Conservation (phyloP, 2,113 vertebrate species). For the Charadrius vociferus region DNA sequence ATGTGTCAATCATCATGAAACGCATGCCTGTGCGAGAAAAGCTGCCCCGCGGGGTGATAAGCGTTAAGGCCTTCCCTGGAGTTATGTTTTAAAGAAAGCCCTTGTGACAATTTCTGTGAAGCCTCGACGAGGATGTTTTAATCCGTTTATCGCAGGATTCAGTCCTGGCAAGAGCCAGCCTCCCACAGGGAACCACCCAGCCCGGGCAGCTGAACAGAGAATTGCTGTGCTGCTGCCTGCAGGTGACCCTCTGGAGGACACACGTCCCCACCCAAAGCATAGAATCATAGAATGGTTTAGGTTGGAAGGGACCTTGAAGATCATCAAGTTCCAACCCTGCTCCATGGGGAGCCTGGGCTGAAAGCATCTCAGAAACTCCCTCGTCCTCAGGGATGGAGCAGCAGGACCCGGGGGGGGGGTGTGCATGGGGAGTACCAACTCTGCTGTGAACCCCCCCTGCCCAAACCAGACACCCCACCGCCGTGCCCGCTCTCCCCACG, state of each 20-base stretch:
- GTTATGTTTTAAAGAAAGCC: neutral
- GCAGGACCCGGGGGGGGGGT: neutral
- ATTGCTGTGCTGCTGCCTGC: neutral
- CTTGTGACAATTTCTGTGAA: neutral
- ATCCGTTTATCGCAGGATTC: conserved; percentile 27
- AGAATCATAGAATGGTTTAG: too few relatives aligned
- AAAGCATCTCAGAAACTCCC: neutral
- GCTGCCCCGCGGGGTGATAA: neutral
- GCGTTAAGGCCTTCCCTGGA: conserved; percentile 4
- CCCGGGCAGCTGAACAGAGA: neutral
- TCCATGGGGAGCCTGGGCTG: neutral
- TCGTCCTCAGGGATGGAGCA: rapidly evolving
- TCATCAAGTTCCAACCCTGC: too few relatives aligned
- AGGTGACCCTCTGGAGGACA: neutral
- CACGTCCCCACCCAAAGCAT: neutral
- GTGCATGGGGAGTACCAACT: neutral
- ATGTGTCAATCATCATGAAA: neutral
- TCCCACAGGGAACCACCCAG: neutral
- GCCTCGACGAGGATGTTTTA: neutral
- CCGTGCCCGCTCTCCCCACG: neutral
- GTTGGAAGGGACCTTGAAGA: too few relatives aligned
- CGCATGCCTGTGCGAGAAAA: neutral
- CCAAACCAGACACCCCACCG: neutral
- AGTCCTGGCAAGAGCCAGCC: neutral
- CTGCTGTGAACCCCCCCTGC: neutral